phyloP scores from a whole-genome alignment of 1,140 invertebrate species.

The Pentalonia nigronervosa region DNA sequence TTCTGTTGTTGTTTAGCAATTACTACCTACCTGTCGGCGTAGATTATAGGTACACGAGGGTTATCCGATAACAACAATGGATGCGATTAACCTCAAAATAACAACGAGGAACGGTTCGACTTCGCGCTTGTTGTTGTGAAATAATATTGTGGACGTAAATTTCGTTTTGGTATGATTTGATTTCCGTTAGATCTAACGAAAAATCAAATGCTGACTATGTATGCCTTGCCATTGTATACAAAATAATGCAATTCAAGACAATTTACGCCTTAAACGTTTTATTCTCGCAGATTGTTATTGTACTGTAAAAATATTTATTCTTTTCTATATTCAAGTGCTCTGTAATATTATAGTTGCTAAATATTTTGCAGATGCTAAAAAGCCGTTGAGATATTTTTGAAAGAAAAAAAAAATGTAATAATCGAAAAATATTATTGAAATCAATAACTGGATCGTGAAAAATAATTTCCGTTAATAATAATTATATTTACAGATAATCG shows the following conservation, averaged over 20 bases:
- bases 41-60: not conserved
- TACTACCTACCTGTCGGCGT: not conserved
- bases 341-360: not conserved
- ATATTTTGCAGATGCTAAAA: not conserved
- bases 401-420: not conserved
- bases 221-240: no score
- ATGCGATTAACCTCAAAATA: conserved; percentile 1
- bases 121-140: not conserved
- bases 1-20: not conserved
- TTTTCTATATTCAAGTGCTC: not conserved
- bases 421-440: not conserved
- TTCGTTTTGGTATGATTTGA: not conserved
- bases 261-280: not conserved
- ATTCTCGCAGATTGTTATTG: not conserved
- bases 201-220: not conserved
- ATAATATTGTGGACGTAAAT: not conserved
- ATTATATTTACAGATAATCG: not conserved
- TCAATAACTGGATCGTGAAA: not conserved
- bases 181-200: not conserved
- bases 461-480: not conserved
- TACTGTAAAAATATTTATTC: not conserved
- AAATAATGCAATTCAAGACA: not conserved
- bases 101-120: not conserved
- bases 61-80: not conserved
- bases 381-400: not conserved